These are phyloP conservation scores for Lepidonotus clava DNA, from an alignment of 2,888 invertebrate genomes.

Conservation along the genomic window DNA sequence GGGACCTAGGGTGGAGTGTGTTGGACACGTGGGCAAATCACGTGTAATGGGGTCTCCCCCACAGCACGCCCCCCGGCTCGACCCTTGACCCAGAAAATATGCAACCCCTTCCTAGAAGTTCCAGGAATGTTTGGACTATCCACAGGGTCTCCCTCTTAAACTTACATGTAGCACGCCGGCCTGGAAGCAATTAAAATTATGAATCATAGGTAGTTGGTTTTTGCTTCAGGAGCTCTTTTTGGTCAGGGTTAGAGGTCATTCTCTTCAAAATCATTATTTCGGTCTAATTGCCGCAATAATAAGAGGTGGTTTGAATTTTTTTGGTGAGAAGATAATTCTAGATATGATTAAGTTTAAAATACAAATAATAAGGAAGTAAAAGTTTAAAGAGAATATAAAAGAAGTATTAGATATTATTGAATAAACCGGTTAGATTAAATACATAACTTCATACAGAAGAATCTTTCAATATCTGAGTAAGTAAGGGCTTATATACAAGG, in stretches of 20 bases:
- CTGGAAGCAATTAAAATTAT: constrained; percentile 4
- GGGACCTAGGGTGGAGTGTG: neutral
- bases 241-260: neutral
- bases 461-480: too few species aligned
- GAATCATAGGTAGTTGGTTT: neutral
- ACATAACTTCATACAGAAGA: too few species aligned
- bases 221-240: neutral
- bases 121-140: neutral
- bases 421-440: too few species aligned
- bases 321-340: too few species aligned
- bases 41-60: neutral
- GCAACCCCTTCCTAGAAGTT: neutral
- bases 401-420: too few species aligned
- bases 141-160: neutral
- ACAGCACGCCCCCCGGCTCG: neutral
- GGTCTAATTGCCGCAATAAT: too few species aligned
- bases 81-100: neutral
- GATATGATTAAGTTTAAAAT: too few species aligned
- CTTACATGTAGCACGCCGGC: neutral
- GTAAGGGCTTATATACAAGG: too few species aligned
- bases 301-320: too few species aligned
- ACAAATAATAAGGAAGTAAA: too few species aligned
- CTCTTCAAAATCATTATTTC: neutral
- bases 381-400: too few species aligned
- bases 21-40: neutral